A percentile compares a stretch with the other conserved stretches of the same genome.
phyloP scores from a whole-genome alignment of 2,113 vertebrate genomes.

The Chloebia gouldiae region DNA sequence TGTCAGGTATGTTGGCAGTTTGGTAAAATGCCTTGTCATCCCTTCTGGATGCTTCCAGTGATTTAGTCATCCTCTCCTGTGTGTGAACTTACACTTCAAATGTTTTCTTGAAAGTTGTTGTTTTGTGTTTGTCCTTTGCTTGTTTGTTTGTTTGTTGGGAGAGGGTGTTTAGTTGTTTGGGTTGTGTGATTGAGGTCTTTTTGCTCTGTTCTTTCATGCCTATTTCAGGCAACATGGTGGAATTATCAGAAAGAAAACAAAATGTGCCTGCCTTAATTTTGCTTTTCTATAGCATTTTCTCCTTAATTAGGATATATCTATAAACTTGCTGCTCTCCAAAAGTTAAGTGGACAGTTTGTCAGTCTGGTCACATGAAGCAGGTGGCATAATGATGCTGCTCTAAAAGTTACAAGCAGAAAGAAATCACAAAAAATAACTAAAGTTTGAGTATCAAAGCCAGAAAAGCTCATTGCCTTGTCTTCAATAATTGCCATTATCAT shows the following conservation, averaged over 20 bases:
- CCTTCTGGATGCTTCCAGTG: not conserved
- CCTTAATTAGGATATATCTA: not conserved
- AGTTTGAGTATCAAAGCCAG: not conserved
- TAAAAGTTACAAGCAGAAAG: not conserved
- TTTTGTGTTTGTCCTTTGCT: not conserved
- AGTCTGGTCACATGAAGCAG: not conserved
- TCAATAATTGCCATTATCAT: not conserved
- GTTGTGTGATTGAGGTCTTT: not conserved
- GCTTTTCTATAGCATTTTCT: not conserved
- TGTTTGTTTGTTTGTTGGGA: not conserved
- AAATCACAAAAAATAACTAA: not conserved
- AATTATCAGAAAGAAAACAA: not conserved
- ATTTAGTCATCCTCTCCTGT: not conserved
- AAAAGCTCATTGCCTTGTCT: not conserved
- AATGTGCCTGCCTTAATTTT: not conserved
- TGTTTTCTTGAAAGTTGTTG: not conserved
- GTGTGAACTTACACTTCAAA: not conserved
- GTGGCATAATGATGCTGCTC: not conserved
- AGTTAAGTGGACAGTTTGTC: not conserved
- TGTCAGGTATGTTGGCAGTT: conserved; percentile 77
- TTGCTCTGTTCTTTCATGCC: not conserved
- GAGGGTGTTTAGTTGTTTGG: not conserved
- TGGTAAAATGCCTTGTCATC: not conserved
- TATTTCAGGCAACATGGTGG: not conserved
- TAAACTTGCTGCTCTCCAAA: not conserved